Conservation (phyloP, 1,140 invertebrate genomes). For the Zaprionus inermis region DNA sequence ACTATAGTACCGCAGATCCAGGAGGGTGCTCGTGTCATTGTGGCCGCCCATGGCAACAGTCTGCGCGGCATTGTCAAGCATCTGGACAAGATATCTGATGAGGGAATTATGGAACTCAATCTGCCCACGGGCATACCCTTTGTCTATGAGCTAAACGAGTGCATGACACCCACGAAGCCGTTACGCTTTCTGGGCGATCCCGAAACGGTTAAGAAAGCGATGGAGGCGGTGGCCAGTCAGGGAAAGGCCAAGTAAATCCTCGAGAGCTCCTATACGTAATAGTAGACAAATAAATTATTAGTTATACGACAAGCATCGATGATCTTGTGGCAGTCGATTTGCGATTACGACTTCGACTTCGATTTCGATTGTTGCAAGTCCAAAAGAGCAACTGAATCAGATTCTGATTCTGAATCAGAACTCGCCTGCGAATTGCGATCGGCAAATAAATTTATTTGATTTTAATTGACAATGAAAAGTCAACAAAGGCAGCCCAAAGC, state of each 20-base stretch:
- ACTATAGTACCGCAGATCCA: conserved; percentile 95
- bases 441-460: conserved; percentile 83
- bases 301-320: conserved; percentile 4
- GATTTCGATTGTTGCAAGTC: conserved; percentile 19
- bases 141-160: conserved; percentile 95
- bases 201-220: conserved; percentile 96
- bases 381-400: conserved; percentile 14
- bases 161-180: conserved; percentile 93
- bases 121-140: conserved; percentile 98
- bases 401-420: conserved; percentile 18
- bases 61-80: conserved; percentile 97
- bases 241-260: conserved; percentile 88
- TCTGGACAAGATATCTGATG: conserved; percentile 92
- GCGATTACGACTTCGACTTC: conserved; percentile 22
- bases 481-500: conserved; percentile 62
- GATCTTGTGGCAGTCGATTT: too few species aligned
- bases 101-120: conserved; percentile 95
- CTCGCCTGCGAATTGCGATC: conserved; percentile 68
- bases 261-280: not conserved
- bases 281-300: conserved; percentile 39
- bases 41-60: conserved; percentile 98
- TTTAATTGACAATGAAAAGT: conserved; percentile 82
- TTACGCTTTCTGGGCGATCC: conserved; percentile 97
- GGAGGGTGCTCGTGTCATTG: conserved; percentile 93
- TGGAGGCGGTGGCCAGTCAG: conserved; percentile 95